phyloP scores from a whole-genome alignment of 1,140 invertebrate species.

The Solenopsis invicta region DNA sequence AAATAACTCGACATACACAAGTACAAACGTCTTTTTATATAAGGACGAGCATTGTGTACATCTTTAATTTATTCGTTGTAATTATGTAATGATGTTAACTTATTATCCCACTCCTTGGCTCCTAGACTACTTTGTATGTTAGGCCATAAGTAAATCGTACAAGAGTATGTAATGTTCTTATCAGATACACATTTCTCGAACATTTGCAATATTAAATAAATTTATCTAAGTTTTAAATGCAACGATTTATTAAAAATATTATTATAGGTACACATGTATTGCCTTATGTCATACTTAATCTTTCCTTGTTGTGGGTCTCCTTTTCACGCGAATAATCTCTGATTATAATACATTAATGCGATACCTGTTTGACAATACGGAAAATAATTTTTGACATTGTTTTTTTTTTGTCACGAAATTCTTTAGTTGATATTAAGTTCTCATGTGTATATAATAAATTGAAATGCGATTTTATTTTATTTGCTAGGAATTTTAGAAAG shows the following conservation, averaged over 20 bases:
- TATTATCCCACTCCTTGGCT: background rate
- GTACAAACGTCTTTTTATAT: slow-evolving; percentile 37
- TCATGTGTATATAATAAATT: background rate
- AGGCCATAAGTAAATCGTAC: slow-evolving; percentile 21
- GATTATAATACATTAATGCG: slow-evolving; percentile 20
- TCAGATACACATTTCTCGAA: background rate
- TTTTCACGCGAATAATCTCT: background rate
- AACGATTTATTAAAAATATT: background rate
- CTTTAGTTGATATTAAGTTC: slow-evolving; percentile 14
- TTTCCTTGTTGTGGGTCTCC: background rate
- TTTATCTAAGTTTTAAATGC: slow-evolving; percentile 3
- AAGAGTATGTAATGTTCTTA: slow-evolving; percentile 3
- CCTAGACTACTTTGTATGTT: slow-evolving; percentile 10
- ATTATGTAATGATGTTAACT: slow-evolving; percentile 38
- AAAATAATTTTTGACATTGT: background rate
- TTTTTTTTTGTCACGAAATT: background rate
- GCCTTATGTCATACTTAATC: background rate
- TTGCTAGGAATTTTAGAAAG: background rate
- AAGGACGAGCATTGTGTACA: slow-evolving; percentile 13
- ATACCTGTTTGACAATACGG: background rate
- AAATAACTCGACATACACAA: slow-evolving; percentile 30
- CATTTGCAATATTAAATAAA: slow-evolving; percentile 30
- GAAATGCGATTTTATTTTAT: background rate
- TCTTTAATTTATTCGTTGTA: slow-evolving; percentile 43
- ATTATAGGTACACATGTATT: background rate